A percentile compares a stretch with the other conserved stretches of the same genome.
Conservation (phyloP, 2,888 invertebrate species). For the Patella pellucida region DNA sequence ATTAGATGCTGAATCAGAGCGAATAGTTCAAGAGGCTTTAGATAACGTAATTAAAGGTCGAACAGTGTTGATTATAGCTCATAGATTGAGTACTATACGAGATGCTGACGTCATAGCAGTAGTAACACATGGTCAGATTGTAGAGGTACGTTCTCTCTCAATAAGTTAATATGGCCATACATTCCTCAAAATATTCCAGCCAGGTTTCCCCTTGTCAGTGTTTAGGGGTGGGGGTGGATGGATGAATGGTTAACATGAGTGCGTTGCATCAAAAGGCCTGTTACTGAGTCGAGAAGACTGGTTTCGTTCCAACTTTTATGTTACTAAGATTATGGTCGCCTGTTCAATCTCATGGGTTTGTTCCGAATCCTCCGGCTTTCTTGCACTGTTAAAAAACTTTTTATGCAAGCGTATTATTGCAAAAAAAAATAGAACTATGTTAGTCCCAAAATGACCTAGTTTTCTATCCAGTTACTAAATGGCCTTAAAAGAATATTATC, state of each 20-base stretch:
- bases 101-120: conserved; percentile 94
- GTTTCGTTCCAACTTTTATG: no score
- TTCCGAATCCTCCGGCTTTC: no score
- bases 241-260: neutral
- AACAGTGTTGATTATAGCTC: conserved; percentile 95
- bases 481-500: no score
- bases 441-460: no score
- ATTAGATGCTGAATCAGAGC: conserved; percentile 91
- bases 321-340: no score
- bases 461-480: no score
- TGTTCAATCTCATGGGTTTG: no score
- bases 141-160: conserved; percentile 57
- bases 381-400: no score
- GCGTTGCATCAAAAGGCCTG: neutral
- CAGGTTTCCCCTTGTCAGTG: no score
- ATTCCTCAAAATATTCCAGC: neutral
- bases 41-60: conserved; percentile 85
- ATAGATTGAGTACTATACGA: conserved; percentile 90
- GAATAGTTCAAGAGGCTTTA: conserved; percentile 88
- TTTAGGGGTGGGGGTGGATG: neutral
- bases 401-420: no score
- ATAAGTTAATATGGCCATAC: neutral
- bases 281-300: no score
- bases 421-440: no score
- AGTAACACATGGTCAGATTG: conserved; percentile 80